Conservation (phyloP, 2,888 invertebrate genomes). For the Geotrupes spiniger region DNA sequence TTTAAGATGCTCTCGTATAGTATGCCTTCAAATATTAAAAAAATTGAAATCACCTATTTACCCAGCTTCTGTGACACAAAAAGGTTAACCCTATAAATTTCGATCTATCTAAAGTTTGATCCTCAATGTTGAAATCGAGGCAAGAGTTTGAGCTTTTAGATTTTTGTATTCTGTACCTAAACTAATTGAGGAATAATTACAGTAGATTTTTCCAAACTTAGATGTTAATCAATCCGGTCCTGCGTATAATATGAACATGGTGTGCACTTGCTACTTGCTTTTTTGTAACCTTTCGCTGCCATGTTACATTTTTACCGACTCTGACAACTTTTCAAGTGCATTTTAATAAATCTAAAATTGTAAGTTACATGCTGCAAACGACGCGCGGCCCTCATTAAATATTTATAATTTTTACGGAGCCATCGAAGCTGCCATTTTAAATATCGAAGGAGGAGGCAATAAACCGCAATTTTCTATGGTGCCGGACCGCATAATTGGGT, state of each 20-base stretch:
- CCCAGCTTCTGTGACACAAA: too few species aligned
- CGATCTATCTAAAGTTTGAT: too few species aligned
- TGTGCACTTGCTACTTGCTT: neutral
- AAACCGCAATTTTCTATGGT: conserved; percentile 18
- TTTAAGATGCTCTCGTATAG: too few species aligned
- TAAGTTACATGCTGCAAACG: conserved; percentile 3
- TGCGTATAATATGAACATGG: neutral
- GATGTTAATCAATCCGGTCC: too few species aligned
- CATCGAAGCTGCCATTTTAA: conserved; percentile 8
- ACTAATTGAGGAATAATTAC: too few species aligned
- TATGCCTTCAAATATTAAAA: too few species aligned
- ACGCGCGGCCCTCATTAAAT: conserved; percentile 1
- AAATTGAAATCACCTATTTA: too few species aligned
- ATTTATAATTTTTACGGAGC: conserved; percentile 5
- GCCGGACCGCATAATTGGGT: conserved; percentile 30
- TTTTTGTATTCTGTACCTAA: too few species aligned
- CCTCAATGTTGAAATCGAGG: too few species aligned
- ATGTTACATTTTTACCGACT: conserved; percentile 4
- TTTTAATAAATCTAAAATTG: conserved; percentile 8
- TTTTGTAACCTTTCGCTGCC: neutral
- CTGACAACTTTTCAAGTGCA: conserved; percentile 5
- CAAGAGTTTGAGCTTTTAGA: too few species aligned
- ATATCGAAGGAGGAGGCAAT: conserved; percentile 5
- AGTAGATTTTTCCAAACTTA: too few species aligned
- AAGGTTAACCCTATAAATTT: too few species aligned